Evolutionary conservation across 1,140 invertebrate species (phyloP), one percentile per base, ranked within the genome.

Genomic region (Phenacoccus solenopsis): DNA sequence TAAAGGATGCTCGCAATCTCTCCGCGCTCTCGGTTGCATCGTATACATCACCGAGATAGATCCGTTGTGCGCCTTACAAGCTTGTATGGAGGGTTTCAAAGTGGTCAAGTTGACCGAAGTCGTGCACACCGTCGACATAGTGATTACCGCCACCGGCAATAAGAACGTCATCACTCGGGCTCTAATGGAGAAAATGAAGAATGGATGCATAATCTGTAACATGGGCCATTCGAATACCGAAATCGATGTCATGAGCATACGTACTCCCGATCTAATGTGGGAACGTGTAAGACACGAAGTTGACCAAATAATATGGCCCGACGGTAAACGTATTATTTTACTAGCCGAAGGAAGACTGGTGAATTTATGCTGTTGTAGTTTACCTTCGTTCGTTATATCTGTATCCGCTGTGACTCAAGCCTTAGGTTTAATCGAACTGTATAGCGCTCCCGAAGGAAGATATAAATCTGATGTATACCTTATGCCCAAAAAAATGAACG

Each of bases 221-320:
- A 98, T 98, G 94, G 95, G 95, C 0, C 95, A 98, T 81, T 96
- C 93, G 67, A 98, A 98, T 80, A 98, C 94, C 20, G 96, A 98
- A 85, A 95, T 98, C 74, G 96, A 98, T 84, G 92, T 98, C 72
- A 90, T 92, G 83, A 80, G 88, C 85, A n/a, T 98, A 71, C 82
- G 93, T 71, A 97, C 94, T 21, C 91, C 93, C 0, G 95, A 98
- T 76, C 79, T 98, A 72, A 93, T 93, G 67, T 98, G 96, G 95
- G 96, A 98, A 81, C 93, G 95, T 79, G 94, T 98, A 21, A 84
- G 96, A 67, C 96, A 94, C 22, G 94, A 98, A 83, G 95, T 98
- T 49, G 95, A 98, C 79, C 94, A 98, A 80, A 90, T 98, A 72
- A 94, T 96, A 74, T 98, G 94, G 92, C 90, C 92, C 28, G 92